Evolutionary conservation across 2,888 invertebrate species (phyloP).

Genomic region (Polymixis flavicincta): DNA sequence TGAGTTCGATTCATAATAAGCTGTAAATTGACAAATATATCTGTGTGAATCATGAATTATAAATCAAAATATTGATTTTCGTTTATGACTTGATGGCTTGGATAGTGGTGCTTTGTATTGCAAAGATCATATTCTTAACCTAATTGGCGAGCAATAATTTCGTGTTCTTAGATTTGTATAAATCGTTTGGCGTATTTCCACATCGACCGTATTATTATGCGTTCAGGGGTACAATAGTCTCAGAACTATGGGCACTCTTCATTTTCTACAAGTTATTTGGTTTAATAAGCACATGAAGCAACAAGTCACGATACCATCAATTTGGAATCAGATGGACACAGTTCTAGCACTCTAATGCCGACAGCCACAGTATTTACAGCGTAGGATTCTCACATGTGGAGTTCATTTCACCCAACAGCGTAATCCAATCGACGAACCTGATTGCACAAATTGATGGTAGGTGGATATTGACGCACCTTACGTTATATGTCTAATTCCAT

Average conservation of each 20-base stretch:
- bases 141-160: slow-evolving; percentile 27
- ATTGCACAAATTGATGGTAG: slow-evolving; percentile 51
- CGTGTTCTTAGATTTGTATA: slow-evolving; percentile 33
- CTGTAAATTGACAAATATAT: slow-evolving; percentile 74
- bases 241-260: slow-evolving; percentile 11
- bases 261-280: slow-evolving; percentile 19
- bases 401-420: slow-evolving; percentile 14
- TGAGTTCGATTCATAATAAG: slow-evolving; percentile 58
- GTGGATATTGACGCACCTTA: slow-evolving; percentile 33
- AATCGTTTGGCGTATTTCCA: slow-evolving; percentile 3
- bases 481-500: slow-evolving; percentile 45
- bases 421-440: slow-evolving; percentile 37
- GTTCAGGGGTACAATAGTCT: slow-evolving; percentile 4
- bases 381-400: slow-evolving; percentile 26
- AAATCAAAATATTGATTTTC: slow-evolving; percentile 43
- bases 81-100: neutral
- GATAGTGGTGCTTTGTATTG: slow-evolving; percentile 14
- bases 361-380: slow-evolving; percentile 63
- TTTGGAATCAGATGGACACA: slow-evolving; percentile 36
- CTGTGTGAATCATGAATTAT: slow-evolving; percentile 53
- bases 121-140: slow-evolving; percentile 26
- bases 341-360: slow-evolving; percentile 59
- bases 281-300: slow-evolving; percentile 39
- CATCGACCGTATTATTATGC: slow-evolving; percentile 6
- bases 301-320: slow-evolving; percentile 50